A percentile compares a stretch with the other conserved stretches of the same genome.
Evolutionary conservation across 2,888 invertebrate genomes (phyloP).

Genomic region (Lissocephala sabroskyi): DNA sequence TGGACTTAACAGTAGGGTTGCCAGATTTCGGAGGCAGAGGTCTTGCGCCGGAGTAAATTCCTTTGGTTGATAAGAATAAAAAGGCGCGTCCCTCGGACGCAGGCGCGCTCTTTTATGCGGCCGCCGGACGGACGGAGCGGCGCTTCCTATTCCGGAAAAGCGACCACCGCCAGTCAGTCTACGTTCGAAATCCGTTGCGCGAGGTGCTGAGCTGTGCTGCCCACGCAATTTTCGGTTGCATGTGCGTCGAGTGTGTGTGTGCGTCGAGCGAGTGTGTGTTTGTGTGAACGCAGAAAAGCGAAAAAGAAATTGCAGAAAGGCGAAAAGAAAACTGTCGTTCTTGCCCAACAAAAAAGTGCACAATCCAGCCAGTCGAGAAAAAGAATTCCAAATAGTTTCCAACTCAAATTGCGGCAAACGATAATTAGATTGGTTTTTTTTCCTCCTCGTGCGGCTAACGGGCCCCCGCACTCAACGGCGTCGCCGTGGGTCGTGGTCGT

Average conservation of each 20-base stretch:
- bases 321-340: slow-evolving; percentile 26
- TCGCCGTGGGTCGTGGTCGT: no score
- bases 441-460: slow-evolving; percentile 4
- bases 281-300: slow-evolving; percentile 15
- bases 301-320: slow-evolving; percentile 17
- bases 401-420: slow-evolving; percentile 23
- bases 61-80: slow-evolving; percentile 58
- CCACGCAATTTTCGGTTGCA: slow-evolving; percentile 38
- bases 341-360: slow-evolving; percentile 11
- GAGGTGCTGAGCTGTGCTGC: slow-evolving; percentile 33
- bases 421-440: slow-evolving; percentile 32
- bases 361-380: background rate
- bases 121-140: background rate
- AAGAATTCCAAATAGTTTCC: background rate
- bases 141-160: slow-evolving; percentile 21
- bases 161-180: slow-evolving; percentile 42
- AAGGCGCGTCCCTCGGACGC: slow-evolving; percentile 21
- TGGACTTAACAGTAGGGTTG: slow-evolving; percentile 4
- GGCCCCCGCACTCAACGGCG: slow-evolving; percentile 5
- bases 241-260: slow-evolving; percentile 38
- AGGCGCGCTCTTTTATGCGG: slow-evolving; percentile 31
- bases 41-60: slow-evolving; percentile 46
- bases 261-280: slow-evolving; percentile 2
- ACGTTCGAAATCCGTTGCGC: slow-evolving; percentile 53
- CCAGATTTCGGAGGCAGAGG: background rate